Evolutionary conservation across 2,888 invertebrate genomes (phyloP).

Genomic region (Leucoptera coffeella): DNA sequence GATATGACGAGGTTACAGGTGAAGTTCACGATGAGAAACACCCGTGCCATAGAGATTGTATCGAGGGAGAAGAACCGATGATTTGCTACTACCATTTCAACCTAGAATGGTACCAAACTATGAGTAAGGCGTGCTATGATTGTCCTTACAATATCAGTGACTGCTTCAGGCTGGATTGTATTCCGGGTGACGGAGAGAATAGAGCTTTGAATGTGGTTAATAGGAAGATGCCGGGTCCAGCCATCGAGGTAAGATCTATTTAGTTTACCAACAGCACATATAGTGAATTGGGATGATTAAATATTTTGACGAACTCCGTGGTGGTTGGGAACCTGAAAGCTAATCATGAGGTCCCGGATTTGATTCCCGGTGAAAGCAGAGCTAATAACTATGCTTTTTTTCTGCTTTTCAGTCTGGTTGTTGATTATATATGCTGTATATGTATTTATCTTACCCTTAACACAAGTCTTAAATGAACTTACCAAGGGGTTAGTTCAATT

Average conservation of each 20-base stretch:
- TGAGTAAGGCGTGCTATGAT: constrained; percentile 83
- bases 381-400: no score
- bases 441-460: no score
- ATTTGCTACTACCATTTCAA: constrained; percentile 66
- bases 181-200: constrained; percentile 75
- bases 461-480: no score
- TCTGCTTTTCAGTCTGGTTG: no score
- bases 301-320: no score
- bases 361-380: no score
- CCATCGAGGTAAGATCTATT: constrained; percentile 60
- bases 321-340: no score
- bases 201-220: constrained; percentile 75
- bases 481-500: no score
- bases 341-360: no score
- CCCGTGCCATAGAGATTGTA: constrained; percentile 64
- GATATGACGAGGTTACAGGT: constrained; percentile 38
- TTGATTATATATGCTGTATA: no score
- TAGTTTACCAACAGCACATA: no score
- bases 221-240: constrained; percentile 81
- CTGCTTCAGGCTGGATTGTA: constrained; percentile 73
- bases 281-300: no score
- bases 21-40: constrained; percentile 33
- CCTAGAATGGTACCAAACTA: constrained; percentile 78
- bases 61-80: constrained; percentile 54
- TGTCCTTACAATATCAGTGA: constrained; percentile 73